Evolutionary conservation across 2,888 invertebrate genomes (phyloP), one percentile per base, ranked within the genome.

Genomic region (Leucania comma): DNA sequence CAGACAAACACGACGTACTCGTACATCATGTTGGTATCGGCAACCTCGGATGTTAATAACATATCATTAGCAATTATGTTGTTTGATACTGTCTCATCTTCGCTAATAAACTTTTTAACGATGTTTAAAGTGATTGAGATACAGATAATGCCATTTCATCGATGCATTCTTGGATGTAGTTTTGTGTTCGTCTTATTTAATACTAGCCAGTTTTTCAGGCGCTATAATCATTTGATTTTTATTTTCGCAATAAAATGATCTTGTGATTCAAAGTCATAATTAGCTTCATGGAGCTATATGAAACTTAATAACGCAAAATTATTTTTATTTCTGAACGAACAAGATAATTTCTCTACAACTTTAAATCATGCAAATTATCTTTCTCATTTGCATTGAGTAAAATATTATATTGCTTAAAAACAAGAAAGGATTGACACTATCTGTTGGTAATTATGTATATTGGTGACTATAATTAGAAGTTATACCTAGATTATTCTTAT

Each of bases 61-160:
- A 60, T 46, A 53, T 61, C 48, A 57, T 62, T 58, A 66, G 53
- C 38, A 48, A 58, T 58, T 12, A 42, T 48, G 24, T 24, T 46
- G 61, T 35, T 62, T 58, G 17, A 62, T 65, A 70, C 75, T 65
- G 53, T 58, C 64, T 57, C 64, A 75, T 75, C 48, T 61, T 64
- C 14, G 38, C 22, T 71, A 56, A 64, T 71, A 65, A 65, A 61
- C n/a, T 22, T 75, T 70, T 64, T 50, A 54, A 56, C 14, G 70
- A 67, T 48, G 26, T 20, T 64, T 22, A 59, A 53, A 24, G 17
- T 54, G 46, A 67, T 42, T 4, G n/a, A 10, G 12, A 46, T 59
- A 9, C n/a, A 51, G 26, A 50, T 50, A 9, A 24, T 65, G 46
- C 20, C 42, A 53, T 29, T 72, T 48, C 20, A 20, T 29, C 14